A percentile compares a stretch with the other conserved stretches of the same genome.
phyloP scores from a whole-genome alignment of 2,888 invertebrate genomes.

The Callyntrura guangdongensis region DNA sequence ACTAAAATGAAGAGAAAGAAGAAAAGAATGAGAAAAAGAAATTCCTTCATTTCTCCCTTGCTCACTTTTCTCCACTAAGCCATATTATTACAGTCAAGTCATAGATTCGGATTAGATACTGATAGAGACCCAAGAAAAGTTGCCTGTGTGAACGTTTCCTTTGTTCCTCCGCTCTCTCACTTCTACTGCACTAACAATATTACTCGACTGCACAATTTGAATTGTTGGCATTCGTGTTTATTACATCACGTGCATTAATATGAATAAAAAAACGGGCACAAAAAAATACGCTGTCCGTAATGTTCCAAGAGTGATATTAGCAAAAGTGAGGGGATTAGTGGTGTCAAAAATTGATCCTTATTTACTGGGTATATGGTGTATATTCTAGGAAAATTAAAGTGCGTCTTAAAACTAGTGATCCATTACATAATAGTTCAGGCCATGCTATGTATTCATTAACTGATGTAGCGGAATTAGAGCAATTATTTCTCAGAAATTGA shows the following conservation, averaged over 20 bases:
- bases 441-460: not conserved
- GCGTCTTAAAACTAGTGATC: too few relatives aligned
- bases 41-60: conserved; percentile 65
- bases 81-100: conserved; percentile 65
- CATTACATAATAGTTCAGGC: too few relatives aligned
- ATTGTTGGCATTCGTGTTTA: conserved; percentile 9
- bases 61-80: conserved; percentile 49
- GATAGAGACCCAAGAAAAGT: conserved; percentile 42
- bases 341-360: conserved; percentile 62
- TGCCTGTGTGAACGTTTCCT: not conserved
- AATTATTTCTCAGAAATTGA: not conserved
- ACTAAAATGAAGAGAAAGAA: conserved; percentile 15
- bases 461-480: not conserved
- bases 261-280: conserved; percentile 44
- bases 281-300: conserved; percentile 25
- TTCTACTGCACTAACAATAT: not conserved
- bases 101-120: conserved; percentile 70
- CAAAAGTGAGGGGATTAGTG: conserved; percentile 46
- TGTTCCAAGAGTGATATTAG: conserved; percentile 36
- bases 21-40: conserved; percentile 47
- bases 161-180: not conserved
- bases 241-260: conserved; percentile 55
- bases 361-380: conserved; percentile 48
- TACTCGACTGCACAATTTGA: not conserved
- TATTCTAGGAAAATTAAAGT: not conserved